These are phyloP conservation scores for Vanessa tameamea DNA, from an alignment of 1,140 invertebrate species.

Conservation along the genomic window DNA sequence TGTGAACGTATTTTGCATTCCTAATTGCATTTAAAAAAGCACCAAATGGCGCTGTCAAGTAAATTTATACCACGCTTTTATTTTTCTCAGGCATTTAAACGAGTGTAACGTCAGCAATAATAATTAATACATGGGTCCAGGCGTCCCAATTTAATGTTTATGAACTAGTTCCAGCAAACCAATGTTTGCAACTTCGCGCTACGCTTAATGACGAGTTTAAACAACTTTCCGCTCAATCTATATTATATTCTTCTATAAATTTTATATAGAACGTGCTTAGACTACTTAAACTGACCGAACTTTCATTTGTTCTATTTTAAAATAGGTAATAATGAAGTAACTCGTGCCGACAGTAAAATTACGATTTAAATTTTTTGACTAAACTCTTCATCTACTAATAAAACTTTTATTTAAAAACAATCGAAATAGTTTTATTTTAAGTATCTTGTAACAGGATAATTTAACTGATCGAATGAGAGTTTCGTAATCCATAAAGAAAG, in stretches of 20 bases:
- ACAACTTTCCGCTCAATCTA: neutral
- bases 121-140: constrained; percentile 58
- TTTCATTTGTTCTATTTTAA: neutral
- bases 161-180: constrained; percentile 61
- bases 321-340: neutral
- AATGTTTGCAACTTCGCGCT: constrained; percentile 25
- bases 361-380: too few species aligned
- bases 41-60: constrained; percentile 13
- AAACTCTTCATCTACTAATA: too few species aligned
- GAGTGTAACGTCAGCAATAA: constrained; percentile 44
- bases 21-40: constrained; percentile 5
- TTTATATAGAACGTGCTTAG: neutral
- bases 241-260: neutral
- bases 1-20: constrained; percentile 3
- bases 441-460: too few species aligned
- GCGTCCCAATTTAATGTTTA: constrained; percentile 64
- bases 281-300: neutral
- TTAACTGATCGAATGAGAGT: too few species aligned
- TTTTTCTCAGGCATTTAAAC: constrained; percentile 50
- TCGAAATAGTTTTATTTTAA: too few species aligned
- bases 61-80: constrained; percentile 21
- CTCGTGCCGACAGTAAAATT: too few species aligned
- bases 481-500: too few species aligned
- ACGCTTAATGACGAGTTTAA: constrained; percentile 24
- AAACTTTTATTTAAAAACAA: too few species aligned